Conservation (phyloP, 2,888 invertebrate species). For the Timandra comae region DNA sequence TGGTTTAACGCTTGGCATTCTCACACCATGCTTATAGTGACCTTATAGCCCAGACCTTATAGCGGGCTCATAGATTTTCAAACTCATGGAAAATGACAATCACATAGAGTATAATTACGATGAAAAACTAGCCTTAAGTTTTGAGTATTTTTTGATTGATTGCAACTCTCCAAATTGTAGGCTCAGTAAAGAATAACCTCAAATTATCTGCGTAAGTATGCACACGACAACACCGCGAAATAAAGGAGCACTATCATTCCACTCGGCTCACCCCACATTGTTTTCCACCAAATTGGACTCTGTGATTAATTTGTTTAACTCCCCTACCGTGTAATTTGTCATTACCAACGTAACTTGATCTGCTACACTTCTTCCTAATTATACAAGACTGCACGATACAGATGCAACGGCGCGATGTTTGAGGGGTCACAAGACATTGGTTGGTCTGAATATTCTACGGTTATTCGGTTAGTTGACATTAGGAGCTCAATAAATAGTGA, state of each 20-base stretch:
- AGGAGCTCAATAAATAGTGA: constrained; percentile 55
- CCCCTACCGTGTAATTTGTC: constrained; percentile 63
- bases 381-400: constrained; percentile 4
- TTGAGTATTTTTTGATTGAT: too few species aligned
- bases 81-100: too few species aligned
- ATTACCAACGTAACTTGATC: constrained; percentile 38
- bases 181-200: too few species aligned
- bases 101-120: too few species aligned
- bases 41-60: too few species aligned
- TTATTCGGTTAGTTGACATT: constrained; percentile 66
- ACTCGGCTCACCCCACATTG: constrained; percentile 50
- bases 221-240: constrained; percentile 27
- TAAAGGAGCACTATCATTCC: constrained; percentile 49
- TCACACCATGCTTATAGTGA: too few species aligned
- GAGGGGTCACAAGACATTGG: constrained; percentile 31
- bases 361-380: constrained; percentile 15
- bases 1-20: too few species aligned
- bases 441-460: constrained; percentile 37
- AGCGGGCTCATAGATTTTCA: too few species aligned
- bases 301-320: constrained; percentile 70
- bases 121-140: too few species aligned
- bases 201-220: too few species aligned
- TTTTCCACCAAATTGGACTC: constrained; percentile 70
- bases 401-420: constrained; percentile 8
- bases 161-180: too few species aligned